These are phyloP conservation scores for Xerus rutilus DNA, from an alignment of 2,797 vertebrate species.

Conservation along the genomic window DNA sequence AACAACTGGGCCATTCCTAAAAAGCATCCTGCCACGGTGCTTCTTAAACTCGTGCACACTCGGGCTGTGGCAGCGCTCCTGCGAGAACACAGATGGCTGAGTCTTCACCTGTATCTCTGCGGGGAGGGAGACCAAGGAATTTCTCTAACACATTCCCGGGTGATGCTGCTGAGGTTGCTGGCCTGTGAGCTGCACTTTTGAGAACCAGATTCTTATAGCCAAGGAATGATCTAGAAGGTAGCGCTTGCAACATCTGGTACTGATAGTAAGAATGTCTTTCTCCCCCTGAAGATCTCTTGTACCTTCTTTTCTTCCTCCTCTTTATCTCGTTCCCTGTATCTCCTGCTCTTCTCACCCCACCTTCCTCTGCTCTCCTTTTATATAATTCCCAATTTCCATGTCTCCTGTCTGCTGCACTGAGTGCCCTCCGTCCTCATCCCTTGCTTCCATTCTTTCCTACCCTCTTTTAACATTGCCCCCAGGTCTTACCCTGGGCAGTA, in stretches of 20 bases:
- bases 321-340: not conserved
- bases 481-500: not conserved
- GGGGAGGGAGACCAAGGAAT: too few relatives aligned
- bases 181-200: not conserved
- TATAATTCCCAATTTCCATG: not conserved
- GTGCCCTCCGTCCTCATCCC: too few relatives aligned
- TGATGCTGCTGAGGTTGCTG: not conserved
- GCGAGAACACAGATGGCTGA: not conserved
- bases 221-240: not conserved
- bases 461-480: too few relatives aligned
- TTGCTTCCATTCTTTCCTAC: too few relatives aligned
- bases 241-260: accelerated
- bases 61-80: not conserved
- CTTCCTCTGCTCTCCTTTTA: too few relatives aligned
- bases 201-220: not conserved
- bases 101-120: not conserved
- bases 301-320: not conserved
- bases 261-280: not conserved
- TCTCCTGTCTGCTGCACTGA: not conserved
- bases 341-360: not conserved
- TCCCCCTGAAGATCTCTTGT: accelerated
- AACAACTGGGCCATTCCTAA: not conserved
- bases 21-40: accelerated
- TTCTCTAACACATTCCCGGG: not conserved
- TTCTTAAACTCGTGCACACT: not conserved